Base-by-base conservation (phyloP, 2,113 vertebrate genomes). In the Emydura subglobosa region DNA sequence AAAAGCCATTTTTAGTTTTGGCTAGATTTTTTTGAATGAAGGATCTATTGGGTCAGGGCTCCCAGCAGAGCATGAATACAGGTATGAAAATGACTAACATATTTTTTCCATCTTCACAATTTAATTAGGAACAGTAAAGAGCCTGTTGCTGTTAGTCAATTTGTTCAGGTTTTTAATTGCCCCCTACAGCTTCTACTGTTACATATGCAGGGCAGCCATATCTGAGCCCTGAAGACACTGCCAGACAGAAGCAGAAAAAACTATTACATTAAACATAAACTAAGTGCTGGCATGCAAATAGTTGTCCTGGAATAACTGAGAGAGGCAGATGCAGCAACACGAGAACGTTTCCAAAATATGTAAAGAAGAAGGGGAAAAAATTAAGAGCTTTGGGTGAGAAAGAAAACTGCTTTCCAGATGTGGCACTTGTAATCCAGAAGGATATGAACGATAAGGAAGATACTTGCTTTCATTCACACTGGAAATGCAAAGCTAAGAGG, bases 111-210 rank as follows among this genome's bases (percentile, higher is more conserved):
- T 95, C 96, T 91, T 82, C 49, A 7, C 78, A 81, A 91, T 88
- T 96, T 95, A 94, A 95, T 90, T 82, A 82, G 74, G 53, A 96
- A 88, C 3, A 89, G 79, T 39, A 86, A 92, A 96, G 91, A 91
- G 44, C 4, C 86, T 95, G 47, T 85, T 95, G 79, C 7, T 61
- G 24, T 49, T 57, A 86, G 6, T 83, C 5, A 19, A 82, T 84
- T 49, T 53, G 29, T 51, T 96, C 49, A 55, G 82, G 72, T 57
- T 61, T 97, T 96, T 97, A 94, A 91, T 55, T 97, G 83, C n/a
- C 51, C 50, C 39, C 59, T 44, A 19, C 4, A 4, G 61, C 55
- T 96, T 94, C 94, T 97, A 84, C 47, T 83, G 49, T 89, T 92
- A 65, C 47, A 19, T 1, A 21, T 19, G 53, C 14, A 90, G 49